Percentiles rank a stretch among this genome's conserved stretches.
These are phyloP conservation scores for Zonotrichia leucophrys DNA, from an alignment of 2,113 vertebrate species.

Conservation along the genomic window DNA sequence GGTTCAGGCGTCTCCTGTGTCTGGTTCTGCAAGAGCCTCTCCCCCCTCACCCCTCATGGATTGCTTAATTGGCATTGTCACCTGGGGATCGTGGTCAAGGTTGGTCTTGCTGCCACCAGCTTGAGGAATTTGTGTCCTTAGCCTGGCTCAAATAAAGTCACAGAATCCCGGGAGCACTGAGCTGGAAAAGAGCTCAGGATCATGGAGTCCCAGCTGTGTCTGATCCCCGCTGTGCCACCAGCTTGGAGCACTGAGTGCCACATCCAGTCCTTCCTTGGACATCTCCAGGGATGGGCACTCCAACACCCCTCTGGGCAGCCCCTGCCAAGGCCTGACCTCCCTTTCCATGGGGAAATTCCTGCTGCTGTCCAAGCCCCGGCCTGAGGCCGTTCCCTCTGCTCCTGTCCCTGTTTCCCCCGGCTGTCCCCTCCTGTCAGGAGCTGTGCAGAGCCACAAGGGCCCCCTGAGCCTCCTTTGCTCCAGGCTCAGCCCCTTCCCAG, in stretches of 20 bases:
- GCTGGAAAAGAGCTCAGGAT: background rate
- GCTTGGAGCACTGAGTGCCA: background rate
- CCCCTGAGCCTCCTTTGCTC: background rate
- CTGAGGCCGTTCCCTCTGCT: background rate
- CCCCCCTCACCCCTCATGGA: background rate
- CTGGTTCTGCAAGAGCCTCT: background rate
- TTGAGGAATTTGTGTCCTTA: background rate
- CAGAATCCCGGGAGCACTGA: background rate
- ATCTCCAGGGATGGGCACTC: no score
- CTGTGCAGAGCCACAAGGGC: background rate
- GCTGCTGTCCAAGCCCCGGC: background rate
- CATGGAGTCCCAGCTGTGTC: accelerated
- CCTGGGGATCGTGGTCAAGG: background rate
- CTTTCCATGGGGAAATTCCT: accelerated
- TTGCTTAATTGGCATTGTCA: background rate
- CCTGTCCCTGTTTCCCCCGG: background rate
- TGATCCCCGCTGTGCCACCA: accelerated
- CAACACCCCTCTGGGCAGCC: background rate
- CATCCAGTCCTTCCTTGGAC: accelerated
- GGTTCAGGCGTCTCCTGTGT: background rate
- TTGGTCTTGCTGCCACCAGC: background rate
- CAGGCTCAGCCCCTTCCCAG: background rate
- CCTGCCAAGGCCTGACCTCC: accelerated
- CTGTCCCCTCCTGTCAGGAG: background rate
- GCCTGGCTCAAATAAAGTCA: background rate